Conservation (phyloP, 2,888 invertebrate species). For the Dendrolimus houi region DNA sequence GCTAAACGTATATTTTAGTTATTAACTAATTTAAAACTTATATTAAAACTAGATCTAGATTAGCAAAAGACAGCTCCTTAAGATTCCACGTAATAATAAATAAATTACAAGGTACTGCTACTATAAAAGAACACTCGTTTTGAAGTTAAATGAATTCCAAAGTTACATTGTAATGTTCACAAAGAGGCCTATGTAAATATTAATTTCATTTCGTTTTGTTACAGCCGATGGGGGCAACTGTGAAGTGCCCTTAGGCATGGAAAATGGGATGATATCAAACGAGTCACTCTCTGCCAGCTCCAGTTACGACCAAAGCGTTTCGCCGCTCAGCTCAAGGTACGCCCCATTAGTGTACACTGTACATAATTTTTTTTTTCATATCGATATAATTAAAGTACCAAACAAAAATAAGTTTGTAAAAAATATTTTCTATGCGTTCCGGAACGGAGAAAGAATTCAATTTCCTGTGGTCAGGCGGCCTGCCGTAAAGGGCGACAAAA, state of each 20-base stretch:
- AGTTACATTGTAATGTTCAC: background rate
- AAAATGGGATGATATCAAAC: slow-evolving; percentile 89
- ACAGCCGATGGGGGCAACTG: slow-evolving; percentile 79
- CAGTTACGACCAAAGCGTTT: slow-evolving; percentile 90
- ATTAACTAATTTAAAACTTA: too few species aligned
- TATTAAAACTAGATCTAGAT: background rate
- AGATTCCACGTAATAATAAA: background rate
- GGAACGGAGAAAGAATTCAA: too few species aligned
- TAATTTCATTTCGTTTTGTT: slow-evolving; percentile 12
- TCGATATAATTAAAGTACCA: too few species aligned
- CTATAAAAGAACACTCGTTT: background rate
- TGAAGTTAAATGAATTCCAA: background rate
- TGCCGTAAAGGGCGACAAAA: too few species aligned
- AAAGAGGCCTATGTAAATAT: background rate
- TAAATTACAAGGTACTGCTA: background rate
- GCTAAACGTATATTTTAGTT: too few species aligned
- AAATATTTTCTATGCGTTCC: too few species aligned
- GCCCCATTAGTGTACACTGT: too few species aligned
- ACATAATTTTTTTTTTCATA: too few species aligned
- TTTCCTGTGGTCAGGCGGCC: too few species aligned
- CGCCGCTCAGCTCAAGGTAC: slow-evolving; percentile 91
- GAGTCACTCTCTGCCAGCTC: slow-evolving; percentile 91
- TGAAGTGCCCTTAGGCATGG: slow-evolving; percentile 89
- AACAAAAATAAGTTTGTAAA: too few species aligned
- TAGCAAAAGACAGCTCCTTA: background rate